phyloP scores from a whole-genome alignment of 2,113 vertebrate species.

The Collichthys lucidus region DNA sequence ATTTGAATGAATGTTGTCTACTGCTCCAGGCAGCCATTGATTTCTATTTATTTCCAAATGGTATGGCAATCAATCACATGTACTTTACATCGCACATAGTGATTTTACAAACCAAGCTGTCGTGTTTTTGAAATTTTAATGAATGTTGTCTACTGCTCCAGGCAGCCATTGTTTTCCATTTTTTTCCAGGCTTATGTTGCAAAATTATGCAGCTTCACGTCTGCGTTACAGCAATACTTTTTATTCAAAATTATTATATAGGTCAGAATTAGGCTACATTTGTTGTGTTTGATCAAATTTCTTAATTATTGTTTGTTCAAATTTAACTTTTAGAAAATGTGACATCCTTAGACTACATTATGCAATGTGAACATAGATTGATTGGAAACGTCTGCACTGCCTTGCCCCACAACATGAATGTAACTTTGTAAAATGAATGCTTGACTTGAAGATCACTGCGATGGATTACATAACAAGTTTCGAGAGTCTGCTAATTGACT shows the following conservation, averaged over 20 bases:
- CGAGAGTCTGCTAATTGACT: not conserved
- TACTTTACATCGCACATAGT: not conserved
- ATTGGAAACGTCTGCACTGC: not conserved
- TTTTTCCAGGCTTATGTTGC: not conserved
- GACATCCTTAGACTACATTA: too few species aligned
- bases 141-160: not conserved
- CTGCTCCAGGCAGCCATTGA: not conserved
- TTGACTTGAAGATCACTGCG: not conserved
- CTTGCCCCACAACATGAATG: not conserved
- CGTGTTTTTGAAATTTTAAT: not conserved
- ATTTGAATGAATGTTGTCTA: not conserved
- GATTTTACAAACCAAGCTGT: not conserved
- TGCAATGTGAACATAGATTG: not conserved
- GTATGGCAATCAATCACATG: not conserved
- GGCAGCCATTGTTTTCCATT: constrained; percentile 4
- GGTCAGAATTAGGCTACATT: not conserved
- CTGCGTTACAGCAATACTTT: not conserved
- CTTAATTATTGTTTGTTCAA: not conserved
- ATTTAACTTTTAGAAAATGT: not conserved
- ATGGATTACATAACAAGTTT: not conserved
- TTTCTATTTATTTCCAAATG: not conserved
- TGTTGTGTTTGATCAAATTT: not conserved
- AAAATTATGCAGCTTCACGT: not conserved
- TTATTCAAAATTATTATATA: not conserved
- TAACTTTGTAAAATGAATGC: not conserved